Evolutionary conservation across 2,888 invertebrate species (phyloP).

Genomic region (Leptinotarsa juncta): DNA sequence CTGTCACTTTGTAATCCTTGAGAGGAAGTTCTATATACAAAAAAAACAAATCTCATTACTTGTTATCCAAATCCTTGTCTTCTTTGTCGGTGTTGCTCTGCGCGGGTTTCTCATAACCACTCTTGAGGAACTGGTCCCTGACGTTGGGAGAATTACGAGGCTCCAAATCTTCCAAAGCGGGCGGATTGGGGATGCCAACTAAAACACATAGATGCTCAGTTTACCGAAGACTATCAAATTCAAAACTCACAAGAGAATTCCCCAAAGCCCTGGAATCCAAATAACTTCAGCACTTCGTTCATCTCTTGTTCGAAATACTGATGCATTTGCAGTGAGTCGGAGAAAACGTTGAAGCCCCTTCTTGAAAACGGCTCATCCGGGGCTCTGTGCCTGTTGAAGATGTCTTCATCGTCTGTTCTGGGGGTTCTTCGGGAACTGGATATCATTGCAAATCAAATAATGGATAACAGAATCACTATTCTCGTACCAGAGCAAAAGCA

Average conservation of each 20-base stretch:
- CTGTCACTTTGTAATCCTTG: neutral
- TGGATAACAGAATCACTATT: too few relatives aligned
- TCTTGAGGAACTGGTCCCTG: slow-evolving; percentile 70
- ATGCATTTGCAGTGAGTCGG: slow-evolving; percentile 72
- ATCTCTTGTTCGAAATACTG: slow-evolving; percentile 73
- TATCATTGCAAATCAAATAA: neutral
- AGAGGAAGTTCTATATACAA: neutral
- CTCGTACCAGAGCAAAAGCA: too few relatives aligned
- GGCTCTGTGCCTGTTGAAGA: neutral
- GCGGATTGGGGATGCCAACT: slow-evolving; percentile 38
- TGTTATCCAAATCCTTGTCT: slow-evolving; percentile 54
- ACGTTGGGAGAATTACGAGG: slow-evolving; percentile 55
- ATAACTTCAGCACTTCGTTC: slow-evolving; percentile 69
- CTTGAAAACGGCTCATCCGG: slow-evolving; percentile 24
- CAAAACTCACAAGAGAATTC: slow-evolving; percentile 44
- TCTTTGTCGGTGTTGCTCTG: slow-evolving; percentile 47
- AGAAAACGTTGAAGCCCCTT: slow-evolving; percentile 68
- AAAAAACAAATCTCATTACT: slow-evolving; percentile 34
- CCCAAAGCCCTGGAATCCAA: slow-evolving; percentile 58
- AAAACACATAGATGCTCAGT: slow-evolving; percentile 5
- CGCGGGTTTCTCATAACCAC: slow-evolving; percentile 62
- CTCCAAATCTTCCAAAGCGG: slow-evolving; percentile 35
- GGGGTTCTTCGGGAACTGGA: neutral
- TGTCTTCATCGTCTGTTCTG: neutral
- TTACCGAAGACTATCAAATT: neutral